phyloP scores from a whole-genome alignment of 2,888 invertebrate species.

The Amblyteles armatorius region DNA sequence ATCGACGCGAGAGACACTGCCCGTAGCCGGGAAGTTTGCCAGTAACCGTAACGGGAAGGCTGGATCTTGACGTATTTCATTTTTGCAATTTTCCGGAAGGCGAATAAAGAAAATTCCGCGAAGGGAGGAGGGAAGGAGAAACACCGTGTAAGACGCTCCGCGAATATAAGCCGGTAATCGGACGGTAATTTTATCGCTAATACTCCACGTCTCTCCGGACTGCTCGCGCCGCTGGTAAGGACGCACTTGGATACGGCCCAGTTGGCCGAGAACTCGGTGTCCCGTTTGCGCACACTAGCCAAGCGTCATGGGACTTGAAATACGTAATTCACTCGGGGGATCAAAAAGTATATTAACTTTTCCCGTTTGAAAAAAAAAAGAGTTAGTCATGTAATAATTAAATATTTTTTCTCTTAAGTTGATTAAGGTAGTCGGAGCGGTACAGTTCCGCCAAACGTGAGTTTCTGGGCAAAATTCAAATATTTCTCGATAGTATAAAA shows the following conservation, averaged over 20 bases:
- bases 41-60: constrained; percentile 69
- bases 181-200: constrained; percentile 80
- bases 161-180: constrained; percentile 77
- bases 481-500: no score
- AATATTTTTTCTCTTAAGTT: background rate
- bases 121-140: background rate
- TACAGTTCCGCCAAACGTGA: no score
- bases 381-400: background rate
- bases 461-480: no score
- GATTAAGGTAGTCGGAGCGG: no score
- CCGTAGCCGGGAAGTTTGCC: constrained; percentile 75
- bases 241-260: constrained; percentile 80
- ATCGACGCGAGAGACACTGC: background rate
- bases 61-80: constrained; percentile 66
- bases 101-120: constrained; percentile 3
- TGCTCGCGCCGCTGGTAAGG: constrained; percentile 49
- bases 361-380: background rate
- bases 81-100: constrained; percentile 72
- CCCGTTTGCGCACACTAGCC: constrained; percentile 76
- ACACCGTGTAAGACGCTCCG: constrained; percentile 45
- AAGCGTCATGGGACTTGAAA: constrained; percentile 54
- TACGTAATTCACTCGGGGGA: constrained; percentile 28
- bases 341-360: background rate
- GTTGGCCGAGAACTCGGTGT: constrained; percentile 76
- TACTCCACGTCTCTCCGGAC: constrained; percentile 70